A percentile compares a stretch with the other conserved stretches of the same genome.
Conservation (phyloP, 2,888 invertebrate species). For the Endomychus coccineus region DNA sequence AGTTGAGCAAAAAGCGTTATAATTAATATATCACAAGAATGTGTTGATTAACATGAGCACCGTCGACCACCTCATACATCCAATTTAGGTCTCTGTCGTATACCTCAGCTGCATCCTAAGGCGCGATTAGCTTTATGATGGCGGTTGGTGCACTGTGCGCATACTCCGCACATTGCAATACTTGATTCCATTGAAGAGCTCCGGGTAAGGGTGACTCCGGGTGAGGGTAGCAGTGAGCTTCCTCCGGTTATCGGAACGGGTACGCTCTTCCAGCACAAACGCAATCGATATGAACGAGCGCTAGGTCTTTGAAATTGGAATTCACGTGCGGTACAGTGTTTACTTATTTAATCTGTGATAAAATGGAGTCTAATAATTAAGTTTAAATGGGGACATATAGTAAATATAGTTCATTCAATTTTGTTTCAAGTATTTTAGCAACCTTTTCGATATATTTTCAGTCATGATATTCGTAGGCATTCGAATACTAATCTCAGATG, state of each 20-base stretch:
- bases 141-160: neutral
- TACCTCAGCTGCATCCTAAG: neutral
- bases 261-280: slow-evolving; percentile 13
- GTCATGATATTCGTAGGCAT: too few species aligned
- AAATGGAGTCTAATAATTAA: neutral
- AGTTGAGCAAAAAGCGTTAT: too few species aligned
- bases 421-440: too few species aligned
- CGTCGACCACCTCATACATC: too few species aligned
- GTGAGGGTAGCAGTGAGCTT: slow-evolving; percentile 40
- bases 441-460: too few species aligned
- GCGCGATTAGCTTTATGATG: neutral
- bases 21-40: too few species aligned
- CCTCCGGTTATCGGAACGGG: slow-evolving; percentile 37
- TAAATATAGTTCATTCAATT: too few species aligned
- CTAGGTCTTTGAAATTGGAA: slow-evolving; percentile 30
- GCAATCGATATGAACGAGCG: slow-evolving; percentile 36
- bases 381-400: too few species aligned
- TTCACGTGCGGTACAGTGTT: slow-evolving; percentile 24
- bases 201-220: slow-evolving; percentile 34
- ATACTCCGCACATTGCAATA: neutral
- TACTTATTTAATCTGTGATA: too few species aligned
- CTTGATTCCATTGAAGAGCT: slow-evolving; percentile 28
- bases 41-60: too few species aligned
- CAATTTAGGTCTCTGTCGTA: too few species aligned
- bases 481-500: too few species aligned